A percentile compares a stretch with the other conserved stretches of the same genome.
These are phyloP conservation scores for Indicator maculatus DNA, from an alignment of 2,113 vertebrate species.

Conservation along the genomic window DNA sequence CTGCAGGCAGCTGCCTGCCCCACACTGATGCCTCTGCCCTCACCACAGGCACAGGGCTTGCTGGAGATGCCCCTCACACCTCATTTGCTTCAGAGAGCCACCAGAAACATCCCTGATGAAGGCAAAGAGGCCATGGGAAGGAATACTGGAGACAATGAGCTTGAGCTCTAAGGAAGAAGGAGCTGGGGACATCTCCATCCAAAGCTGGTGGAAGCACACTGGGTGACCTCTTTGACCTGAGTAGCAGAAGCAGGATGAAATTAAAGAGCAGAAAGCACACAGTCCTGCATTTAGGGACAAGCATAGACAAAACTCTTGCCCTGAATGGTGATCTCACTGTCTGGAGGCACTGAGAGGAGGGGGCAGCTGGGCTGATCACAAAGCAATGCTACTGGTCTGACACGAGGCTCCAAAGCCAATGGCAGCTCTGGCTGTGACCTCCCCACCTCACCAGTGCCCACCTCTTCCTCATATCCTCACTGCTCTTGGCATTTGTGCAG, in stretches of 20 bases:
- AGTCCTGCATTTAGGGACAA: background rate
- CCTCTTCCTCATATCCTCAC: background rate
- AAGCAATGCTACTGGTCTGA: rapidly evolving
- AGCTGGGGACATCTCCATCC: rapidly evolving
- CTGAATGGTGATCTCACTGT: background rate
- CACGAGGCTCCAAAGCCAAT: background rate
- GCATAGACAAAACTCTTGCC: background rate
- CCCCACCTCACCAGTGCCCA: rapidly evolving
- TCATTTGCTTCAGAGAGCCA: background rate
- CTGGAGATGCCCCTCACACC: background rate
- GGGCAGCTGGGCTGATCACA: background rate
- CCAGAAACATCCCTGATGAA: background rate
- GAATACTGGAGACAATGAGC: background rate
- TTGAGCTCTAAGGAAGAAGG: background rate
- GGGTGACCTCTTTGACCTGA: background rate
- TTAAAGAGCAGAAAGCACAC: background rate
- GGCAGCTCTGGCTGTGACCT: background rate
- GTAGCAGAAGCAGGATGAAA: background rate
- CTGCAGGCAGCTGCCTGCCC: background rate
- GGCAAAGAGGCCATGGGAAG: background rate
- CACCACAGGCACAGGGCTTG: background rate
- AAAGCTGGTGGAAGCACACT: background rate
- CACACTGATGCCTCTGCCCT: background rate
- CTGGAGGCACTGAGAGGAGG: background rate
- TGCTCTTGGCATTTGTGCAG: background rate